Evolutionary conservation across 2,888 invertebrate genomes (phyloP).

Genomic region (Drosophila bunnanda): DNA sequence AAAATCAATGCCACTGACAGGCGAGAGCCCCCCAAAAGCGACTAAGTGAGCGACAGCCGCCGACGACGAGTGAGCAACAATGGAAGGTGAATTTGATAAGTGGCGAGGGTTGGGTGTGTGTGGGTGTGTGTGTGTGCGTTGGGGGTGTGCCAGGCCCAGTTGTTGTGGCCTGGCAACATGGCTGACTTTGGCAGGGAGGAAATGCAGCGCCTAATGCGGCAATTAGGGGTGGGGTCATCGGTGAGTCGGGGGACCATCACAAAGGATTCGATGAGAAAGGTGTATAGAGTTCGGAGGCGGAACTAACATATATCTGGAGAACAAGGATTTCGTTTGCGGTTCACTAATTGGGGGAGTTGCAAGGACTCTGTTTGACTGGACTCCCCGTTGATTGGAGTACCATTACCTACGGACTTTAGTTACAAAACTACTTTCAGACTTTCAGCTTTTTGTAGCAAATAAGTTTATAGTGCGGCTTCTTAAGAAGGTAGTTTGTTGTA

Average conservation of each 20-base stretch:
- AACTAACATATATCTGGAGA: conserved; percentile 12
- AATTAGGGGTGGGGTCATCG: conserved; percentile 57
- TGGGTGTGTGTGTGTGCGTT: neutral
- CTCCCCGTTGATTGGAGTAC: conserved; percentile 4
- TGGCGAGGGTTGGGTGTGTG: conserved; percentile 9
- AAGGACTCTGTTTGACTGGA: conserved; percentile 1
- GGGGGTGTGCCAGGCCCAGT: neutral
- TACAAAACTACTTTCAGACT: neutral
- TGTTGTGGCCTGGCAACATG: conserved; percentile 52
- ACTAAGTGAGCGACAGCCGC: conserved; percentile 72
- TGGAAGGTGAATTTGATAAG: conserved; percentile 36
- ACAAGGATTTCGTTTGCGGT: conserved; percentile 9
- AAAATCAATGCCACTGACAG: conserved; percentile 69
- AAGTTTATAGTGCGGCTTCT: neutral
- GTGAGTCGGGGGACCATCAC: conserved; percentile 1
- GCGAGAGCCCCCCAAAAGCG: conserved; percentile 45
- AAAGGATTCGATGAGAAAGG: conserved; percentile 8
- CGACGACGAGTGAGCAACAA: conserved; percentile 36
- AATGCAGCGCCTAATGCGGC: conserved; percentile 63
- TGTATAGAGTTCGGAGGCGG: conserved; percentile 9
- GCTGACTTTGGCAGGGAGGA: conserved; percentile 52
- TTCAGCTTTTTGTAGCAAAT: neutral
- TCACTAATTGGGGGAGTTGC: conserved; percentile 14
- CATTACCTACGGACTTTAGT: neutral
- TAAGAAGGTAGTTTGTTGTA: neutral